phyloP scores from a whole-genome alignment of 2,797 vertebrate genomes.

The Pteronotus mesoamericanus region DNA sequence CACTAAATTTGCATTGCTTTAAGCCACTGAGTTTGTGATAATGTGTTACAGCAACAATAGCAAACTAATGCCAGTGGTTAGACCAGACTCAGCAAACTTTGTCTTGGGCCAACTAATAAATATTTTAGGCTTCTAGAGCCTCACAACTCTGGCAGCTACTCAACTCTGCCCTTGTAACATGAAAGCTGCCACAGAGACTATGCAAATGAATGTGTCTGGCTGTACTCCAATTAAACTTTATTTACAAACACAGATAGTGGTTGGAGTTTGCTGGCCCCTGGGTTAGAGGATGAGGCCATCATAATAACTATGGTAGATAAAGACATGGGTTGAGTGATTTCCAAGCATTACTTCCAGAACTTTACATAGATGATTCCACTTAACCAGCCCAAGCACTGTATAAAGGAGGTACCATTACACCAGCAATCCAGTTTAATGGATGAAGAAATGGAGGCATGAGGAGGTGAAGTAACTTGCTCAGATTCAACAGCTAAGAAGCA shows the following conservation, averaged over 20 bases:
- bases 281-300: neutral
- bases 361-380: no score
- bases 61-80: no score
- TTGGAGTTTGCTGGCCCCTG: no score
- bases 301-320: no score
- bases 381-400: fast-evolving
- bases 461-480: neutral
- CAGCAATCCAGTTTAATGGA: fast-evolving
- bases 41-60: neutral
- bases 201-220: neutral
- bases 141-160: neutral
- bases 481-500: neutral
- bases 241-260: neutral
- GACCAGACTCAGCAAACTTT: neutral
- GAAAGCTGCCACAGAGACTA: neutral
- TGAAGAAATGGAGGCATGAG: neutral
- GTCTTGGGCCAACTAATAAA: neutral
- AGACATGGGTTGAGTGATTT: neutral
- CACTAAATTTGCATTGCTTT: no score
- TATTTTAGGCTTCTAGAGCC: neutral
- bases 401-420: fast-evolving
- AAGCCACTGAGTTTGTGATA: neutral
- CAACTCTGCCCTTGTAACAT: neutral
- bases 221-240: neutral
- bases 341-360: neutral